Base-by-base conservation (phyloP, 37 sponge, comb jelly and placozoan genomes). In the Axinella damicornis region DNA sequence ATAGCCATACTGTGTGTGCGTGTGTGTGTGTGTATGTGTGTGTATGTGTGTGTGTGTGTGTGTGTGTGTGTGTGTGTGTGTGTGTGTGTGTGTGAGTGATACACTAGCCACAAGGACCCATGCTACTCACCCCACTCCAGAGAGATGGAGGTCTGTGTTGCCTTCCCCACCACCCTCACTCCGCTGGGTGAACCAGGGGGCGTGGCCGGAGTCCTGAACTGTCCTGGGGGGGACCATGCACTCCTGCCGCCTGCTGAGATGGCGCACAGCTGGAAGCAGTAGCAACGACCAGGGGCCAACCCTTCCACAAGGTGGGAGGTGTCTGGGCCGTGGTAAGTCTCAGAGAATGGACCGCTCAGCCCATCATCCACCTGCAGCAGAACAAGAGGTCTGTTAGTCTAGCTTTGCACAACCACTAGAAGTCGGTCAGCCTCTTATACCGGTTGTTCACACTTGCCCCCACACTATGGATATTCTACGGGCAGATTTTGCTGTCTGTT, bases 81-180 rank as follows among this genome's bases (percentile, higher is more conserved):
- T n/a, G n/a, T n/a, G n/a, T n/a, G n/a, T n/a, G n/a, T n/a, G n/a
- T n/a, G n/a, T n/a, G n/a, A n/a, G n/a, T n/a, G n/a, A n/a, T n/a
- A n/a, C n/a, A n/a, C n/a, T n/a, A n/a, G n/a, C n/a, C n/a, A n/a
- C n/a, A n/a, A n/a, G n/a, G n/a, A n/a, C n/a, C n/a, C n/a, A n/a
- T n/a, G 46, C 5, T 19, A 74, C 92, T 56, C 34, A 92, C 92
- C 80, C 92, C 88, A 87, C 57, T 73, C 34, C 0, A 92, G 71
- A 31, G 83, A 73, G 30, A 83, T 28, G n/a, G 53, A 52, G 31
- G 28, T 61, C 53, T 84, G 81, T 30, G 80, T 78, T 31, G 80
- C 69, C 12, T 38, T 71, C 12, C 90, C 90, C 21, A 57, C 20
- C 11, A 88, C 77, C 4, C 54, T 15, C 62, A 88, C 57, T 54